phyloP scores from a whole-genome alignment of 2,888 invertebrate species.

The Theristus sp. region DNA sequence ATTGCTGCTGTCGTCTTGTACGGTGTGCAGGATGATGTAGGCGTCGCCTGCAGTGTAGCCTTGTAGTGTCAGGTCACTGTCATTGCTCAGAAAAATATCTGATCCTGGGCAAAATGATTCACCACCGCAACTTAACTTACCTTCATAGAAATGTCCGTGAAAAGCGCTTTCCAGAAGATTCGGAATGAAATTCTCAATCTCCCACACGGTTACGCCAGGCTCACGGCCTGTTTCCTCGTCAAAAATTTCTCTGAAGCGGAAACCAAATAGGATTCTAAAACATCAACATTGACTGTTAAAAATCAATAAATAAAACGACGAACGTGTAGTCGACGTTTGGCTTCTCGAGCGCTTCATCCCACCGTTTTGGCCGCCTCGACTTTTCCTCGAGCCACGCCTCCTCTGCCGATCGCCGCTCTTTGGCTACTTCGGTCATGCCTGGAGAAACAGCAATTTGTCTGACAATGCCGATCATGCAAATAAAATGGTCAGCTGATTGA shows the following conservation, averaged over 20 bases:
- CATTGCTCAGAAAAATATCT: no score
- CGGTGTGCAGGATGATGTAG: constrained; percentile 53
- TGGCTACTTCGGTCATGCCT: constrained; percentile 65
- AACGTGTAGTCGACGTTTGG: constrained; percentile 40
- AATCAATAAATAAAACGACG: no score
- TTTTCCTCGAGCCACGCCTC: constrained; percentile 13
- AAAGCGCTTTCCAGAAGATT: constrained; percentile 63
- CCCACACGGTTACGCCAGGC: constrained; percentile 70
- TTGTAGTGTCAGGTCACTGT: no score
- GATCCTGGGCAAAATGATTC: no score
- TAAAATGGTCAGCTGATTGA: no score
- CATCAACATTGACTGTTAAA: background rate
- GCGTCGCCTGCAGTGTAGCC: constrained; percentile 50
- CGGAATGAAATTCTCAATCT: constrained; percentile 96
- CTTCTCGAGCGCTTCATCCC: constrained; percentile 86
- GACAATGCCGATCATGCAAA: no score
- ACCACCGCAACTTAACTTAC: no score
- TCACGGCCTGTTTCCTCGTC: constrained; percentile 70
- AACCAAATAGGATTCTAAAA: no score
- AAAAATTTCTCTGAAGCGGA: constrained; percentile 56
- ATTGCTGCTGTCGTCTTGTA: constrained; percentile 29
- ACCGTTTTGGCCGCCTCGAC: constrained; percentile 58
- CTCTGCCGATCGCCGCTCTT: constrained; percentile 44
- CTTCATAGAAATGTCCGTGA: constrained; percentile 95
- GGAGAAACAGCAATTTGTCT: background rate